Percentiles rank a stretch among this genome's conserved stretches.
These are phyloP conservation scores for Pharmacophagus antenor DNA, from an alignment of 2,888 invertebrate genomes.

Conservation along the genomic window DNA sequence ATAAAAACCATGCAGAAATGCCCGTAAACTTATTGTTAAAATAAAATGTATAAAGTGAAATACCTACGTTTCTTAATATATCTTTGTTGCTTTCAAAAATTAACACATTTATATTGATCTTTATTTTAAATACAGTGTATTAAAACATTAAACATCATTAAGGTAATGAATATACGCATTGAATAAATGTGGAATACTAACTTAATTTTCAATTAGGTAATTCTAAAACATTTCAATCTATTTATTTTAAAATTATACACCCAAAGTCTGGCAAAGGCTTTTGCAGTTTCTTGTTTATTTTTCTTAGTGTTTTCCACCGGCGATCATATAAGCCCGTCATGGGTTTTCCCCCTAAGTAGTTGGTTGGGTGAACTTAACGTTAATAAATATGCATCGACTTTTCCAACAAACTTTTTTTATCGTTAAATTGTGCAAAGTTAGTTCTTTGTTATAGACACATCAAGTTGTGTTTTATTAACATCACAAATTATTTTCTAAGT, in stretches of 20 bases:
- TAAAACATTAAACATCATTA: too few relatives aligned
- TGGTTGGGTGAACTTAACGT: slow-evolving; percentile 22
- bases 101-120: too few relatives aligned
- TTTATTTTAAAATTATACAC: neutral
- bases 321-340: slow-evolving; percentile 11
- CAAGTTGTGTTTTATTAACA: neutral
- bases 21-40: too few relatives aligned
- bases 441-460: neutral
- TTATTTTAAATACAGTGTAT: too few relatives aligned
- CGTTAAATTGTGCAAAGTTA: slow-evolving; percentile 12
- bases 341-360: slow-evolving; percentile 24
- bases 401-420: slow-evolving; percentile 17
- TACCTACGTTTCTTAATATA: too few relatives aligned
- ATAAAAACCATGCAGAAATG: too few relatives aligned
- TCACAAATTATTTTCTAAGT: neutral
- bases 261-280: neutral
- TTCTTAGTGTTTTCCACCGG: slow-evolving; percentile 9
- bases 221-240: neutral
- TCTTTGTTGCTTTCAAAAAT: too few relatives aligned
- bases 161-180: too few relatives aligned
- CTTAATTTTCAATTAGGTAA: neutral
- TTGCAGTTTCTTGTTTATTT: slow-evolving; percentile 21
- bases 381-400: slow-evolving; percentile 29
- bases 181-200: too few relatives aligned
- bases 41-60: too few relatives aligned